A percentile compares a stretch with the other conserved stretches of the same genome.
Evolutionary conservation across 2,113 vertebrate species (phyloP).

Genomic region (Notarius lentiginosus): DNA sequence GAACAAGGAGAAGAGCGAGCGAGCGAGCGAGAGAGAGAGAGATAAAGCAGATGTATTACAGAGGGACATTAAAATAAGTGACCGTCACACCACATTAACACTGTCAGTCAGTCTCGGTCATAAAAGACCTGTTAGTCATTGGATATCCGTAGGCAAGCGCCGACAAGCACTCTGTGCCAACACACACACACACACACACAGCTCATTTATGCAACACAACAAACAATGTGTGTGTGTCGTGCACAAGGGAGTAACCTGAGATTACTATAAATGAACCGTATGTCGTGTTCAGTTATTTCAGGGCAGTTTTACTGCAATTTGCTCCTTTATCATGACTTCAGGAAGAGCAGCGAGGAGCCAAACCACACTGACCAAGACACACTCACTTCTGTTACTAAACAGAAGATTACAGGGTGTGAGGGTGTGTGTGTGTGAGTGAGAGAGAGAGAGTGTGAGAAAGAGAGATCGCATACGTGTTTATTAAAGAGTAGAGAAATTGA

Average conservation of each 20-base stretch:
- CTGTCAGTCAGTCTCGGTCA: background rate
- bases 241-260: background rate
- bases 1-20: conserved; percentile 1
- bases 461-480: background rate
- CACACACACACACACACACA: background rate
- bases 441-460: too few species aligned
- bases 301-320: too few species aligned
- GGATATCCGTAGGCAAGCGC: background rate
- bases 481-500: background rate
- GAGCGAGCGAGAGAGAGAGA: background rate
- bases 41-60: background rate
- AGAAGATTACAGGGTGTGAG: background rate
- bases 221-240: conserved; percentile 37
- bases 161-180: background rate
- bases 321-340: background rate
- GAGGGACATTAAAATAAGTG: background rate
- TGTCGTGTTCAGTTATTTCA: too few species aligned
- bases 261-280: too few species aligned
- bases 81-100: background rate
- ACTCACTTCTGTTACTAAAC: conserved; percentile 8
- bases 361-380: background rate
- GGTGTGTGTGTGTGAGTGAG: background rate
- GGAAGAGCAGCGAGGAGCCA: background rate
- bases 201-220: background rate
- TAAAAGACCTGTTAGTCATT: background rate